Percentiles rank a stretch among this genome's conserved stretches.
Evolutionary conservation across 2,113 vertebrate genomes (phyloP).

Genomic region (Malurus alboscapulatus): DNA sequence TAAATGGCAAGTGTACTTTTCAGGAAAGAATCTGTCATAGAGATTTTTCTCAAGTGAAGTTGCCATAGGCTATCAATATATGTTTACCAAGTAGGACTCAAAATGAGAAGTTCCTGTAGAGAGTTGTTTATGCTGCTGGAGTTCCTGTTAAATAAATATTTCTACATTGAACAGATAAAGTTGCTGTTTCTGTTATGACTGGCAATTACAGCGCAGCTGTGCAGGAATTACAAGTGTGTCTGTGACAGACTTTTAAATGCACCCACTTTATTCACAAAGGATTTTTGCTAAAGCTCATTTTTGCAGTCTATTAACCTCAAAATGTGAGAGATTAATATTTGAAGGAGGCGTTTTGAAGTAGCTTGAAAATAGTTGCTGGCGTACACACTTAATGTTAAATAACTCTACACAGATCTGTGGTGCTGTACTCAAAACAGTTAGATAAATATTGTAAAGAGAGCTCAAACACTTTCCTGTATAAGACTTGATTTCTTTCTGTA

Average conservation of each 20-base stretch:
- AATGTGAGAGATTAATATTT: background rate
- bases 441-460: background rate
- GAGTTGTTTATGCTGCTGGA: background rate
- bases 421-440: accelerated
- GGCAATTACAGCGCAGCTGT: background rate
- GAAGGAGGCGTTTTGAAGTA: background rate
- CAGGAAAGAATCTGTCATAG: background rate
- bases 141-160: background rate
- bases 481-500: background rate
- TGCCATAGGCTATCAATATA: background rate
- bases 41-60: background rate
- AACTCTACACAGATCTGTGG: background rate
- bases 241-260: background rate
- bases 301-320: background rate
- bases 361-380: background rate
- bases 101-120: background rate
- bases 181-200: background rate
- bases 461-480: background rate
- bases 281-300: background rate
- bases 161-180: background rate
- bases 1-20: background rate
- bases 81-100: background rate
- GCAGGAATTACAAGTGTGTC: background rate
- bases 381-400: background rate
- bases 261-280: background rate